These are phyloP conservation scores for Thera britannica DNA, from an alignment of 2,888 invertebrate species.

Conservation along the genomic window DNA sequence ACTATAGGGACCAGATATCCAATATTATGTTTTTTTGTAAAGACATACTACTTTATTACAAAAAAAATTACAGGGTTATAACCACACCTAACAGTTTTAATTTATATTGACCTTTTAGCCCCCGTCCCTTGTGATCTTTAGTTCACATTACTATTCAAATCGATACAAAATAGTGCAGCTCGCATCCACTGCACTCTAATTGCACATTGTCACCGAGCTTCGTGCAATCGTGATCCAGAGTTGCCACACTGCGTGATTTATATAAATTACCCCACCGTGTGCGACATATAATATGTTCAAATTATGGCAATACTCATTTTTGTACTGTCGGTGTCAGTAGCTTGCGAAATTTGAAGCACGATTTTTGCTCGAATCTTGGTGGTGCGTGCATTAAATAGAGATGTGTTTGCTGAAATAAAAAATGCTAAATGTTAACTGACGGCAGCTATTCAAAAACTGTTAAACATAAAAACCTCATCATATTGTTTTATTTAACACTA, in stretches of 20 bases:
- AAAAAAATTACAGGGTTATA: too few species aligned
- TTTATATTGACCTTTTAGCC: not conserved
- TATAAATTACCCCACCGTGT: conserved; percentile 66
- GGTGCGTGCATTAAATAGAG: not conserved
- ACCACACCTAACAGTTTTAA: not conserved
- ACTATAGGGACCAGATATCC: too few species aligned
- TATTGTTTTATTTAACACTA: too few species aligned
- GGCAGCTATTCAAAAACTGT: conserved; percentile 1
- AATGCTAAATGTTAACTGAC: not conserved
- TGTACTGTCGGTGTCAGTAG: conserved; percentile 23
- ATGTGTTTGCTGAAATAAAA: conserved; percentile 10
- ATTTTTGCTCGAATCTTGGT: conserved; percentile 18
- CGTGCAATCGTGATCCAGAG: conserved; percentile 70
- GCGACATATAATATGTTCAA: conserved; percentile 64
- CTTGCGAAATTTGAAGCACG: conserved; percentile 27
- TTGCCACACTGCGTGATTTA: conserved; percentile 67
- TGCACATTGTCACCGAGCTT: conserved; percentile 66
- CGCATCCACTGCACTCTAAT: conserved; percentile 53
- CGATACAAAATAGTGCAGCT: conserved; percentile 26
- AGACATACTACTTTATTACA: too few species aligned
- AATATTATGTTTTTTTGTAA: too few species aligned
- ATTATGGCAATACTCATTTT: conserved; percentile 58
- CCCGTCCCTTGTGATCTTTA: conserved; percentile 3
- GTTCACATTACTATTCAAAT: conserved; percentile 23
- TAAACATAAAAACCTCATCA: not conserved